phyloP scores from a whole-genome alignment of 2,888 invertebrate species.

The Tipula vernalis region DNA sequence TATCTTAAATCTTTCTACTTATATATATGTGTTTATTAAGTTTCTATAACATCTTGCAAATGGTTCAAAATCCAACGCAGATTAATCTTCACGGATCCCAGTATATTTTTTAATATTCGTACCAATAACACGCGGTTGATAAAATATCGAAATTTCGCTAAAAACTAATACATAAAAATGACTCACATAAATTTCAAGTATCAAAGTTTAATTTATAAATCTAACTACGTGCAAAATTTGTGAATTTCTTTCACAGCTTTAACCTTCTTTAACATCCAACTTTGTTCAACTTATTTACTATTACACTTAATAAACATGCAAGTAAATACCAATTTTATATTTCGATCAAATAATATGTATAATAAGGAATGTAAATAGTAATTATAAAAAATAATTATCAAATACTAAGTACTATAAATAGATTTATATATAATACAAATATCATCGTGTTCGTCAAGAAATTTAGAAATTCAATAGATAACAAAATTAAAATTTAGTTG shows the following conservation, averaged over 20 bases:
- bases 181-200: no score
- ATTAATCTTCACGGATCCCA: no score
- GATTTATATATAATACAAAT: neutral
- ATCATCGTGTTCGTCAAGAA: neutral
- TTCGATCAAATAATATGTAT: neutral
- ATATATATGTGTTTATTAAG: no score
- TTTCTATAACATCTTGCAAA: no score
- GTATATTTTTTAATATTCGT: no score
- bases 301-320: no score
- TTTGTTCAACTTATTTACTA: neutral
- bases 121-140: no score
- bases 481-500: neutral
- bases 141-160: no score
- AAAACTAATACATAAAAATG: no score
- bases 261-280: neutral
- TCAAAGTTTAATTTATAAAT: neutral
- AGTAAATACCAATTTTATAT: neutral
- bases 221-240: neutral
- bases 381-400: neutral
- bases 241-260: neutral
- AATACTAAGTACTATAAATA: neutral
- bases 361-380: neutral
- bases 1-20: no score
- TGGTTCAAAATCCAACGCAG: no score
- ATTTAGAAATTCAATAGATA: neutral